phyloP scores from a whole-genome alignment of 2,888 invertebrate species.

The Sinelater perroti region DNA sequence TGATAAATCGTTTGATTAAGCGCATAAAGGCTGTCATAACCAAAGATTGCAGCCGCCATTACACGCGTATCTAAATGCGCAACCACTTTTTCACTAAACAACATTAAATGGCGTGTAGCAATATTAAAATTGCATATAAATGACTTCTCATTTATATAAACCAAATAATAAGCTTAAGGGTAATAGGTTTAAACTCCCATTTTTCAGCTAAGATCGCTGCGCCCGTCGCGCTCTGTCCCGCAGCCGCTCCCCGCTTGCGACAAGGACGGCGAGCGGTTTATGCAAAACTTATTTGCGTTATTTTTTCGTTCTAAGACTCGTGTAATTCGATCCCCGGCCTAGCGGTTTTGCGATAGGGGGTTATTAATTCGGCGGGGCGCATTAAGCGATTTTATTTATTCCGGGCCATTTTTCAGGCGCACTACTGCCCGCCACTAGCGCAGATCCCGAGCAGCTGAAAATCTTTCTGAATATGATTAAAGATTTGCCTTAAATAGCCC shows the following conservation, averaged over 20 bases:
- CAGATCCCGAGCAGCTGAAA: constrained; percentile 29
- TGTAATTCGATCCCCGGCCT: constrained; percentile 34
- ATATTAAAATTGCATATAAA: constrained; percentile 40
- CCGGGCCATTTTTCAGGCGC: constrained; percentile 24
- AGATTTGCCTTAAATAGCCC: constrained; percentile 41
- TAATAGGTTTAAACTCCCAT: constrained; percentile 37
- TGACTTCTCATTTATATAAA: constrained; percentile 39
- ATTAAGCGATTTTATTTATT: constrained; percentile 36
- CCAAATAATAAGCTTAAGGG: constrained; percentile 38
- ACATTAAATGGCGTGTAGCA: constrained; percentile 41
- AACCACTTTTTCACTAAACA: constrained; percentile 36
- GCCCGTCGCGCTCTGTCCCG: constrained; percentile 15
- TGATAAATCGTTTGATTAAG: too few relatives aligned
- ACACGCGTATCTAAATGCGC: constrained; percentile 25
- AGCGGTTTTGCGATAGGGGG: constrained; percentile 31
- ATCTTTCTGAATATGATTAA: constrained; percentile 41
- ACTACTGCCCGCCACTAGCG: neutral
- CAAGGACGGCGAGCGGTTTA: constrained; percentile 18
- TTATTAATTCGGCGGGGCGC: constrained; percentile 30
- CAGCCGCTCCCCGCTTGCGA: neutral
- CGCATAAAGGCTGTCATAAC: too few relatives aligned
- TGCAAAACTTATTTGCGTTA: constrained; percentile 29
- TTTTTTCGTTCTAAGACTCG: constrained; percentile 26
- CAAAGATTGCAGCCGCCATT: too few relatives aligned
- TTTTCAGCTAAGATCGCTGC: constrained; percentile 28